Evolutionary conservation across 2,888 invertebrate genomes (phyloP), one percentile per base, ranked within the genome.

Genomic region (Ceraclea dissimilis): DNA sequence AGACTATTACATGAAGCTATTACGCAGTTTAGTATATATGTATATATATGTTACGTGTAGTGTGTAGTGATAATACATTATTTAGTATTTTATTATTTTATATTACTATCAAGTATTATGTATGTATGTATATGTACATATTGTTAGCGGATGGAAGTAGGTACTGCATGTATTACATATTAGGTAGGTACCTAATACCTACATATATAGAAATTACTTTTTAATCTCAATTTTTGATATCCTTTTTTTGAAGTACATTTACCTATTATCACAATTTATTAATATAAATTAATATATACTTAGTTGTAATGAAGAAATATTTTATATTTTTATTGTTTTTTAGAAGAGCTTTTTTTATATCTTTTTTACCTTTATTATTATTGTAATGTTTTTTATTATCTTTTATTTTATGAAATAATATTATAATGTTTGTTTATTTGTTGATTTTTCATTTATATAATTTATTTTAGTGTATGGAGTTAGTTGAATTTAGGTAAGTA

Each of bases 251-350:
- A 39, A 8, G n/a, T 39, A 4, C 13, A 8, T 39, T 39, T 26
- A 26, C 26, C 5, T 26, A 6, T 26, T 26, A 26, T 10, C 26
- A 26, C 26, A 26, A 26, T 26, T 26, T 26, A 26, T 26, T 26
- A 26, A 26, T 26, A 26, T 26, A 26, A 26, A 26, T 26, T 26
- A 26, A 26, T 26, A 6, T 6, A 26, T 26, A 26, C 4, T 26
- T n/a, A n/a, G 10, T 26, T 26, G 10, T 26, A 26, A 39, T 8
- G 39, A n/a, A 39, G 13, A 39, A 2, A 39, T 39, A 39, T 39
- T 39, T 39, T 39, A 39, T 39, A 39, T 39, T 39, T 39, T 39
- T 39, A 39, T 39, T 39, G 39, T 39, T 39, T 39, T 39, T 39
- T 39, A 39, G 39, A 39, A n/a, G 39, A 39, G 13, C 39, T 39